phyloP scores from a whole-genome alignment of 2,113 vertebrate genomes.

The Orthonyx spaldingii region DNA sequence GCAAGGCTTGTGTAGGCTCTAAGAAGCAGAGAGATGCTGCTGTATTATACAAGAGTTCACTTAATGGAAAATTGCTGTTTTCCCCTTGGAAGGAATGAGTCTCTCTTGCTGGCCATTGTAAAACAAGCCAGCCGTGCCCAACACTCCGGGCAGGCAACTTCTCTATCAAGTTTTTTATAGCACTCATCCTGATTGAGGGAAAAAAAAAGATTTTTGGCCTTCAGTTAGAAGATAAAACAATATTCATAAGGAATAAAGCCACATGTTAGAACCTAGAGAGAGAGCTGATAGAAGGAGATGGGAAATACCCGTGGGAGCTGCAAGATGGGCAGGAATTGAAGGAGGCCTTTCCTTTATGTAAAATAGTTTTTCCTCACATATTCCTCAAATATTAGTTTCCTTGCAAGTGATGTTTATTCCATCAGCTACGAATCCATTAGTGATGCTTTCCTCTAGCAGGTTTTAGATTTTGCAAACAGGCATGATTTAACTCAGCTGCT shows the following conservation, averaged over 20 bases:
- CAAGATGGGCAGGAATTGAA: not conserved
- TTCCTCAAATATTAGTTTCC: not conserved
- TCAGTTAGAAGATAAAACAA: not conserved
- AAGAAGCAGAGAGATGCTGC: slow-evolving; percentile 28
- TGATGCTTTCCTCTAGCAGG: not conserved
- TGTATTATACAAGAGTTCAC: slow-evolving; percentile 36
- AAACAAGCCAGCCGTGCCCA: not conserved
- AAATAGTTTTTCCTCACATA: not conserved
- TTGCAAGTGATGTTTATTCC: not conserved
- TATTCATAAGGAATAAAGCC: not conserved
- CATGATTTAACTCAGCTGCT: not conserved
- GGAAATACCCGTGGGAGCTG: not conserved
- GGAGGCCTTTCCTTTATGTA: not conserved
- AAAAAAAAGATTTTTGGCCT: not conserved
- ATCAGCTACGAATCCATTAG: not conserved
- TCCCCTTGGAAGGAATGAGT: not conserved
- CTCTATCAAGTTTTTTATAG: not conserved
- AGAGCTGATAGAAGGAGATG: not conserved
- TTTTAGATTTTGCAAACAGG: not conserved
- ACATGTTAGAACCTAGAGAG: not conserved
- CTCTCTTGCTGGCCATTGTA: not conserved
- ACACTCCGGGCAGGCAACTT: not conserved
- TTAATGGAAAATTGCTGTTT: slow-evolving; percentile 48
- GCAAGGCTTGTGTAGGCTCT: not conserved
- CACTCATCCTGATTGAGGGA: not conserved